Evolutionary conservation across 2,113 vertebrate genomes (phyloP).

Genomic region (Stegastes partitus): DNA sequence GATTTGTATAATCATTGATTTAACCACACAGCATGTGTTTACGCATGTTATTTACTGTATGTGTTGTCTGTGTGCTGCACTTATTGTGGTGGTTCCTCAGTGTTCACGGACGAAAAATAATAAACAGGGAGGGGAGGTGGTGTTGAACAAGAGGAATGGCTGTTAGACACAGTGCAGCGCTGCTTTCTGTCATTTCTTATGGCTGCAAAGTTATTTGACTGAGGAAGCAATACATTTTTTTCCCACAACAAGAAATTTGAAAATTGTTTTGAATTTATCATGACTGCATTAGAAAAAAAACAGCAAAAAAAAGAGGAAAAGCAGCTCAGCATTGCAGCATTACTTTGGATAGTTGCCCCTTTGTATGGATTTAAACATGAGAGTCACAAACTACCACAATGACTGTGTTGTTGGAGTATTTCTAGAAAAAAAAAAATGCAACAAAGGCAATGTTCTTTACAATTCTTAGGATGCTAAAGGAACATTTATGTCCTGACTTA

Average conservation of each 20-base stretch:
- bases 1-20: constrained; percentile 62
- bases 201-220: background rate
- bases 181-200: background rate
- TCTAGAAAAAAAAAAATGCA: background rate
- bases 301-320: background rate
- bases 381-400: background rate
- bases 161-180: background rate
- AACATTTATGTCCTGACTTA: background rate
- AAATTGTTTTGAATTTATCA: background rate
- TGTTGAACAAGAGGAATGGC: constrained; percentile 4
- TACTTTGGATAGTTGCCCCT: too few relatives aligned
- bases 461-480: background rate
- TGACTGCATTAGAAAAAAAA: background rate
- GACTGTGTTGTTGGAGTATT: background rate
- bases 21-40: constrained; percentile 59
- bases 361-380: background rate
- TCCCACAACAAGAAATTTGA: too few relatives aligned
- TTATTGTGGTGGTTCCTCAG: constrained; percentile 8
- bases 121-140: background rate
- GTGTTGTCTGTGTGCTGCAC: constrained; percentile 36
- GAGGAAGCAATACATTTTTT: background rate
- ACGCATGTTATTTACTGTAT: constrained; percentile 46
- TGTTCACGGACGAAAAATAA: background rate
- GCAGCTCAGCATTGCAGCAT: too few relatives aligned
- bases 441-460: background rate